These are phyloP conservation scores for Coracias cyanogaster DNA, from an alignment of 2,797 vertebrate genomes.

Conservation along the genomic window DNA sequence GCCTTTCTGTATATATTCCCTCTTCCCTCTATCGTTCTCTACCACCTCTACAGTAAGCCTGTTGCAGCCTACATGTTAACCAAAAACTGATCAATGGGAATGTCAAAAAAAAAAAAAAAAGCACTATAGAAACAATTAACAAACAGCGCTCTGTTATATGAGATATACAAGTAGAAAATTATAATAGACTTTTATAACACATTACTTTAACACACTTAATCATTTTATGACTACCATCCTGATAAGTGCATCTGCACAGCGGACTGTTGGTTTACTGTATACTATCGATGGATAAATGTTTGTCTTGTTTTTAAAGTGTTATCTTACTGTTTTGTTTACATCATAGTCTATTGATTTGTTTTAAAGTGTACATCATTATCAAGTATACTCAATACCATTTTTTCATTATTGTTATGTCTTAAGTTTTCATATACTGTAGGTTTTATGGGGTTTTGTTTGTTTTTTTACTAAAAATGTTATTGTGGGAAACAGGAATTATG, in stretches of 20 bases:
- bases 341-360: slow-evolving; percentile 79
- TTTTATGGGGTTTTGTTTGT: slow-evolving; percentile 66
- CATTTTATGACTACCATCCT: slow-evolving; percentile 77
- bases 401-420: slow-evolving; percentile 77
- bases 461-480: slow-evolving; percentile 79
- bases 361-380: slow-evolving; percentile 78
- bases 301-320: slow-evolving; percentile 84
- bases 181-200: slow-evolving; percentile 79
- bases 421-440: slow-evolving; percentile 75
- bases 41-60: slow-evolving; percentile 89
- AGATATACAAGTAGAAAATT: slow-evolving; percentile 79
- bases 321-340: slow-evolving; percentile 87
- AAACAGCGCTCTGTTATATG: slow-evolving; percentile 77
- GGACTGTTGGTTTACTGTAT: slow-evolving; percentile 81
- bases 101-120: slow-evolving; percentile 75
- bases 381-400: slow-evolving; percentile 77
- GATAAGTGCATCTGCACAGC: slow-evolving; percentile 73
- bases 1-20: slow-evolving; percentile 86
- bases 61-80: slow-evolving; percentile 87
- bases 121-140: slow-evolving; percentile 79
- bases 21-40: slow-evolving; percentile 85
- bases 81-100: slow-evolving; percentile 80
- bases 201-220: slow-evolving; percentile 82
- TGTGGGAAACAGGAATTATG: slow-evolving; percentile 77
- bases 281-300: slow-evolving; percentile 83